Evolutionary conservation across 2,113 vertebrate species (phyloP), one percentile per base, ranked within the genome.

Genomic region (Oncorhynchus gorbuscha): DNA sequence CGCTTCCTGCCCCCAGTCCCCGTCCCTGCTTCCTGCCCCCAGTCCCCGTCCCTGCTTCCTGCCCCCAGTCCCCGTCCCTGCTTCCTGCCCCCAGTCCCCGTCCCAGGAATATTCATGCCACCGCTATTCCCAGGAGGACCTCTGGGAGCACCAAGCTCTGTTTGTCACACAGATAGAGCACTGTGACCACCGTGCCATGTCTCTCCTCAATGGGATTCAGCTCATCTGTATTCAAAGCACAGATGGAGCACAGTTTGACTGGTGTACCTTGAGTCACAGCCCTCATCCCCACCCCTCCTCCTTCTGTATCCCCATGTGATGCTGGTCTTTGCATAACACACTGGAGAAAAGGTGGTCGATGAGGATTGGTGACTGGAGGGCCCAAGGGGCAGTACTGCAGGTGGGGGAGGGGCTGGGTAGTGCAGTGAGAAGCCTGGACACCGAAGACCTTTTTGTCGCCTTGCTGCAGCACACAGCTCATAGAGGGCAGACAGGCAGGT

Each of bases 221-320:
- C 61, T 80, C 22, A 1, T 48, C 9, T 32, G 71, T 75, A 79
- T 83, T 83, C 79, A 78, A 68, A 68, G 71, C 13, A 49, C 74
- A 30, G 80, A 55, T 51, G 75, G 77, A 78, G 18, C 13, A 71
- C n/a, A 1, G 69, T 51, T 69, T 9, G 32, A 12, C n/a, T 71
- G 13, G 30, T 48, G 26, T 20, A 64, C 28, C 39, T 73, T 76
- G 73, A 8, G 26, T 74, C 83, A 68, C 8, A 48, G 51, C 35
- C 26, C 49, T 48, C 76, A 64, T 39, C 69, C 69, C 9, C 55
- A 30, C 2, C 0, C 18, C n/a, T 59, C 13, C 62, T 35, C 58
- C 12, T 7, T 3, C 26, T 45, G 16, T 59, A 18, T 18, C 51
- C 71, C 49, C 28, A 13, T 32, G 16, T 48, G 68, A 48, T 9